A percentile compares a stretch with the other conserved stretches of the same genome.
phyloP scores from a whole-genome alignment of 35 echinoderm and acorn worm genomes.

The Patiria miniata region DNA sequence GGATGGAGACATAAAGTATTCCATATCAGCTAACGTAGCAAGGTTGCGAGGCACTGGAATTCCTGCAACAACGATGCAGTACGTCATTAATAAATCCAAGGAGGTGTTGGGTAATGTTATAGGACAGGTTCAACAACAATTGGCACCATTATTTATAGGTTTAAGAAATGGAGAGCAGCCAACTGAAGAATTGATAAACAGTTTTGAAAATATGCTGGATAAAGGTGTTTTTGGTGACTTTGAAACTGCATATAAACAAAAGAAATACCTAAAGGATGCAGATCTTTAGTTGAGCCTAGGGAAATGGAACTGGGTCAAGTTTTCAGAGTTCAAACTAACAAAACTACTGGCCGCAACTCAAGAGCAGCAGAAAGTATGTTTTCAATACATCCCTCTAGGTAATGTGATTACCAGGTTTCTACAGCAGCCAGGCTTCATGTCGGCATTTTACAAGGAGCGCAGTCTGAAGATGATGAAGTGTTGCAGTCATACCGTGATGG shows the following conservation, averaged over 20 bases:
- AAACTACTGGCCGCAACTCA: conserved; percentile 30
- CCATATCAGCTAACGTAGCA: conserved; percentile 42
- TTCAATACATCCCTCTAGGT: conserved; percentile 58
- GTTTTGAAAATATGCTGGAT: conserved; percentile 22
- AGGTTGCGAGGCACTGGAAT: conserved; percentile 28
- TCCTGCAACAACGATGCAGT: conserved; percentile 41
- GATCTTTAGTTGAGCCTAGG: conserved; percentile 11
- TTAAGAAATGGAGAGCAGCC: conserved; percentile 33
- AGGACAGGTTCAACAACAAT: conserved; percentile 40
- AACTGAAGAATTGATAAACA: conserved; percentile 32
- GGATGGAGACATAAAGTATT: not conserved
- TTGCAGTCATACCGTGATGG: conserved; percentile 62
- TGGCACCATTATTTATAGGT: not conserved
- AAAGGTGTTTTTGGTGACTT: conserved; percentile 32
- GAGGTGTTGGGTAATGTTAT: conserved; percentile 38
- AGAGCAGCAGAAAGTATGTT: conserved; percentile 32
- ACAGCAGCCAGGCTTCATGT: conserved; percentile 73
- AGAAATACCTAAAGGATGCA: not conserved
- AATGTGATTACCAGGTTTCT: conserved; percentile 42
- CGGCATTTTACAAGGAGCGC: conserved; percentile 26
- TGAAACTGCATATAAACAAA: conserved; percentile 31
- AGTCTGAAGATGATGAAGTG: conserved; percentile 13
- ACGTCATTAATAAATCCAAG: conserved; percentile 40
- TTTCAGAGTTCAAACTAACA: conserved; percentile 31
- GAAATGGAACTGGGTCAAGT: conserved; percentile 18